Evolutionary conservation across 1,140 invertebrate species (phyloP), one percentile per base, ranked within the genome.

Genomic region (Berghia stephanieae): DNA sequence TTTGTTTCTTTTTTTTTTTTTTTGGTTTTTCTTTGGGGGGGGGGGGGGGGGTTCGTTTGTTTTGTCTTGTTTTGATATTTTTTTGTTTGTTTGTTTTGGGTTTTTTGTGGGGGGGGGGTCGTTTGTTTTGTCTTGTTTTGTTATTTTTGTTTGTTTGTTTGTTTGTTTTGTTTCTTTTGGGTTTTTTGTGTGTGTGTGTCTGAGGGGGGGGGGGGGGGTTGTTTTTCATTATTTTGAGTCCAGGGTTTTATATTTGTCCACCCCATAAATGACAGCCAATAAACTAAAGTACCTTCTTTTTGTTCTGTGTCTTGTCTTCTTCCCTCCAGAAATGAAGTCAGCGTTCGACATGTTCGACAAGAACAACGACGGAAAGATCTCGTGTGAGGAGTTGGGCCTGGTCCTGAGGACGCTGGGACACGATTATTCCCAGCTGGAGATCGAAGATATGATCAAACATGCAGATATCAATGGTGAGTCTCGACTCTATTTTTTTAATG

Each of bases 381-480:
- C 98, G 84, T 99, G 98, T 89, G 99, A 99, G 93, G 98, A 99
- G 92, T 93, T 99, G 92, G 98, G 98, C 82, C 98, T 98, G 86
- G 98, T 99, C 77, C 99, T 99, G 96, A 92, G 98, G 88, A 98
- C 97, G 66, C 92, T 99, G 87, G 98, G 98, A 83, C 98, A 99
- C 92, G 99, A 99, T 91, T 98, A 98, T 87, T 99, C 98, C 88
- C 97, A 99, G 91, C 96, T 97, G 66, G 98, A 99, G 91, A 93
- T 99, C 57, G 98, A 99, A 91, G 98, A 99, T 90, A 99, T 99
- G 98, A 99, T 99, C 91, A 99, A 99, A 91, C 98, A 99, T 93
- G 98, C 99, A 82, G 98, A 99, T 92, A 97, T 97, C 85, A 98
- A 99, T 91, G 98, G 98, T 98, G 91, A 91, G 93, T 92, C 77